Base-by-base conservation (phyloP, 2,113 vertebrate genomes). In the Ochotona curzoniae region DNA sequence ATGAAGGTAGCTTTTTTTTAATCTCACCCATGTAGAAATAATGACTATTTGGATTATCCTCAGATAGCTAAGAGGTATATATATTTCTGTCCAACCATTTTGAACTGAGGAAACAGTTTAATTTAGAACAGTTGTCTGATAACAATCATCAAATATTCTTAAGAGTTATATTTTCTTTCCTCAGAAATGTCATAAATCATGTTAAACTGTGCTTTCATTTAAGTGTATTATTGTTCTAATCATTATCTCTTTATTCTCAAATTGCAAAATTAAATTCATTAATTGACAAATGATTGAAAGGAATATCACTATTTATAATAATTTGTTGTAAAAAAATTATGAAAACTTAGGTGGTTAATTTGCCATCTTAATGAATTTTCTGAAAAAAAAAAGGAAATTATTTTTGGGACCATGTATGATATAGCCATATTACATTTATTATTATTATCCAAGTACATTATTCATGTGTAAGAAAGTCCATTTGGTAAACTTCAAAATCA, bases 181-280 rank as follows among this genome's bases (percentile, higher is more conserved):
- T 85, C 26, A 69, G 28, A 79, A 79, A 44, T 79, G 8, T 30
- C 14, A 66, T 78, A 61, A 18, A 73, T 83, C 73, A 12, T 66
- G 0, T 61, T 14, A 75, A 93, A 67, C 21, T 90, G 8, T 51
- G 38, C 23, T 78, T 23, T 3, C 51, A 15, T 54, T 69, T 84
- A 80, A 74, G 60, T 76, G 30, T 69, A 83, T 61, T 78, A 83
- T 18, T 26, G 17, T 32, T 38, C 6, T 2, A 63, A 61, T 76
- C 69, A 80, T 13, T 64, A 88, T 61, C 94, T 87, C 20, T 74
- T 17, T 80, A 44, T 88, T 91, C 67, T 74, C 32, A 93, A 74
- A 85, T 21, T 60, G 7, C 61, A 44, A 71, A 67, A 90, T 73
- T 83, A 82, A 88, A 28, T 78, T 30, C 18, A 86, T 63, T 75